Base-by-base conservation (phyloP, 2,888 invertebrate genomes). In the Boloria euphrosyne region DNA sequence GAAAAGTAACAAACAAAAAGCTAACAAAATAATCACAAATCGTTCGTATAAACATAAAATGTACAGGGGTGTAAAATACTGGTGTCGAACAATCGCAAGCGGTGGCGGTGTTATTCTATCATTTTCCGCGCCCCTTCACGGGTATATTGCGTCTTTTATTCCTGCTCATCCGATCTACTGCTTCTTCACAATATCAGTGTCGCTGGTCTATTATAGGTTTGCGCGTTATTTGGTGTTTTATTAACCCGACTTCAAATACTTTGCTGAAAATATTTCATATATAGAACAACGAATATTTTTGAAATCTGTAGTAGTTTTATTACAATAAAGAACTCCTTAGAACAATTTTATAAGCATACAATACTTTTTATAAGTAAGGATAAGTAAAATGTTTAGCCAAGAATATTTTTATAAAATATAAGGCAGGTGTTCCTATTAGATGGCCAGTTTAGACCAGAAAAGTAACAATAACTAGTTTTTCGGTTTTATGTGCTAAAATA, bases 41-140 rank as follows among this genome's bases (percentile, higher is more conserved):
- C 31, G 31, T 38, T 38, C 31, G 31, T 38, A 38, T 38, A 38
- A 38, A 54, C 13, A 43, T 52, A 52, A 52, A 31, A 52, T 16
- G 13, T 16, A 13, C 7, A 18, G 43, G 43, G 43, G 16, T 18
- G 43, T 18, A 55, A 14, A 44, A 55, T 14, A 55, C 44, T 46
- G 27, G 22, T 58, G 47, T 58, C 70, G 72, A 61, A 86, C 84
- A 84, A 86, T 82, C 76, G 74, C 68, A 81, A 84, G 80, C 81
- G 74, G 66, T 70, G 71, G 75, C 74, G 69, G 74, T 79, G 83
- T 84, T 84, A 85, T 87, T 85, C 79, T 79, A 77, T 84, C 81
- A 89, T 89, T 89, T 89, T 88, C 86, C 87, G 75, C 84, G 64
- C 82, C 87, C 87, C 84, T 85, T 80, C 76, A 55, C 78, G 74